Evolutionary conservation across 2,888 invertebrate genomes (phyloP), one percentile per base, ranked within the genome.

Genomic region (Napeogenes inachia): DNA sequence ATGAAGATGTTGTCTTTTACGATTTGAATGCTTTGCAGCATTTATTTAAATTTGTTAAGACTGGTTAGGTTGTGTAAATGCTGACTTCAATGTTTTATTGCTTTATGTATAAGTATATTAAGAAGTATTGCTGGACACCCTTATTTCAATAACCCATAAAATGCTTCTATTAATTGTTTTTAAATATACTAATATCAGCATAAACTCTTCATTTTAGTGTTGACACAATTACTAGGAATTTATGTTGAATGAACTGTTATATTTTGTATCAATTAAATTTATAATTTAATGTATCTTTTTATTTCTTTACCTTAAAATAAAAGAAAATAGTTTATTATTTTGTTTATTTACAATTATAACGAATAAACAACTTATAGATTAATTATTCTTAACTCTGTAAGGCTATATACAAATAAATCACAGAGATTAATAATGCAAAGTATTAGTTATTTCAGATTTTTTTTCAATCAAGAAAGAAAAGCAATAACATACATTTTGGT

Each of bases 231-330:
- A 42, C 10, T 42, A 42, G 10, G 8, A 42, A 42, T 42, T 59
- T 62, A 56, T 56, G 38, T 35, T 45, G 63, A 62, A 56, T 58
- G 10, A 80, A 77, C 80, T 85, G 80, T 82, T 86, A 85, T 87
- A 82, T 87, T 87, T 88, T 88, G 72, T 86, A 88, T 80, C 72
- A 72, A 88, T 80, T 84, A 70, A 86, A 86, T 84, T 73, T 79
- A 81, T 80, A 72, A 79, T 79, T 76, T 56, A 57, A 70, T 71
- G 57, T 54, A 13, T 62, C 64, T 54, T 59, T 50, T 55, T 61
- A 59, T 72, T 68, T 71, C 57, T 64, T 12, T 3, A 13, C 30
- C 45, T 13, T 8, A 21, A 30, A 45, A 30, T 33, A 46, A 57
- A 47, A 57, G 13, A 57, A 35, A 57, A 33, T 21, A 13, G 6